Evolutionary conservation across 2,113 vertebrate genomes (phyloP).

Genomic region (Elanus axillaris): DNA sequence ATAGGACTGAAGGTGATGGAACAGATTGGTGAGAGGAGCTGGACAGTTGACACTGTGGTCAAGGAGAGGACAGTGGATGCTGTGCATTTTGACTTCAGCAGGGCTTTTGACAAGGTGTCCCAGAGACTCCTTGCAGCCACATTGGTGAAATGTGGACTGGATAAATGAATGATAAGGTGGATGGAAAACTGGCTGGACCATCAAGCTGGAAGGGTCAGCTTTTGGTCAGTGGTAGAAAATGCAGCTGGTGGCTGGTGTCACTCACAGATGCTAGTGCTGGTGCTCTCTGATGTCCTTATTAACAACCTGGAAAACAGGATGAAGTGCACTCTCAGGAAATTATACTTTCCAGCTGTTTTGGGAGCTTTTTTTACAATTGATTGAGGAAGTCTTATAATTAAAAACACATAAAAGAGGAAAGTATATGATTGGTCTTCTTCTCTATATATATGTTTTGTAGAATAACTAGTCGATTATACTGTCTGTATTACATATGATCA

Average conservation of each 20-base stretch:
- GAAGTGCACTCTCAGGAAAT: neutral
- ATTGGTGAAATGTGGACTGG: fast-evolving
- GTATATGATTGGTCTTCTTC: neutral
- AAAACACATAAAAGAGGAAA: neutral
- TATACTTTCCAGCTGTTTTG: neutral
- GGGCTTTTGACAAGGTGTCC: neutral
- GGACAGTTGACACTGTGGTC: neutral
- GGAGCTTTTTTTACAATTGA: neutral
- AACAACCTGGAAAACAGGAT: neutral
- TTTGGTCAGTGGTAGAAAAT: neutral
- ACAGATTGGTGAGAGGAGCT: neutral
- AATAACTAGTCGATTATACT: neutral
- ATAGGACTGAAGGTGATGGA: neutral
- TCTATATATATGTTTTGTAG: neutral
- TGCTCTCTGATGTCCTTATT: neutral
- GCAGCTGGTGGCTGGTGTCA: fast-evolving
- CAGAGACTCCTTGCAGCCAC: neutral
- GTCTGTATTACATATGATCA: neutral
- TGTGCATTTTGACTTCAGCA: neutral
- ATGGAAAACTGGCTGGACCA: neutral
- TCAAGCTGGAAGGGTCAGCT: neutral
- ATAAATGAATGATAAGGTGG: neutral
- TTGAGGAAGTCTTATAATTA: neutral
- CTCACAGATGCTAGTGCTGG: neutral
- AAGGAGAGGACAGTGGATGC: neutral